phyloP scores from a whole-genome alignment of 2,797 vertebrate species.

The Petrocephalus schoutedeni region DNA sequence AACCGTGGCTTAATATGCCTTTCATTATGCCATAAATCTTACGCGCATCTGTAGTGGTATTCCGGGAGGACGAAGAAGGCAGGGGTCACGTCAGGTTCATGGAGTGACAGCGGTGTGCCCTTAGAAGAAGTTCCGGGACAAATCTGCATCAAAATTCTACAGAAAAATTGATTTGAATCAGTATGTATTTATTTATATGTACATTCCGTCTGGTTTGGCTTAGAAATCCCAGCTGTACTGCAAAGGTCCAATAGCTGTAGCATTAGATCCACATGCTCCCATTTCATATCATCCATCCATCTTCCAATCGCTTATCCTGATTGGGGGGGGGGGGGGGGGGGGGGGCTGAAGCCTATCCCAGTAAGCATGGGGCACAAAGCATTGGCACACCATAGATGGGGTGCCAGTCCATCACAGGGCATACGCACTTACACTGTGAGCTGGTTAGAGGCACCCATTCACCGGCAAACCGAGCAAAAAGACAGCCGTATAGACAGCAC shows the following conservation, averaged over 20 bases:
- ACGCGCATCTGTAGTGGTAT: not conserved
- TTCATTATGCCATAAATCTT: slow-evolving; percentile 1
- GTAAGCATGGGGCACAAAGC: not conserved
- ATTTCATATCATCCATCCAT: not conserved
- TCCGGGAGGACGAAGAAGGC: not conserved
- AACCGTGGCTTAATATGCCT: not conserved
- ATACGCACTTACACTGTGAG: not conserved
- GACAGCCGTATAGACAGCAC: not conserved
- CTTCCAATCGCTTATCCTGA: not conserved
- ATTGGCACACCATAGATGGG: not conserved
- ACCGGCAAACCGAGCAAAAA: not conserved
- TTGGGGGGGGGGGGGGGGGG: not conserved
- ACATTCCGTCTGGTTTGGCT: not conserved
- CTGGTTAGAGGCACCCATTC: not conserved
- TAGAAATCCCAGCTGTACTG: not conserved
- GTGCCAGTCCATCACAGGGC: not conserved
- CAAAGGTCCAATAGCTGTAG: not conserved
- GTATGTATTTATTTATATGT: not conserved
- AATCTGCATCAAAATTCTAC: not conserved
- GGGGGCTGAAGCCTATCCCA: not conserved
- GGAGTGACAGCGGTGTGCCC: not conserved
- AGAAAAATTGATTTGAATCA: not conserved
- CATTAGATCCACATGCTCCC: not conserved
- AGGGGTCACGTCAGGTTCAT: not conserved
- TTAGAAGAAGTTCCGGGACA: not conserved